A percentile compares a stretch with the other conserved stretches of the same genome.
Conservation (phyloP, 1,140 invertebrate species). For the Cydia fagiglandana region DNA sequence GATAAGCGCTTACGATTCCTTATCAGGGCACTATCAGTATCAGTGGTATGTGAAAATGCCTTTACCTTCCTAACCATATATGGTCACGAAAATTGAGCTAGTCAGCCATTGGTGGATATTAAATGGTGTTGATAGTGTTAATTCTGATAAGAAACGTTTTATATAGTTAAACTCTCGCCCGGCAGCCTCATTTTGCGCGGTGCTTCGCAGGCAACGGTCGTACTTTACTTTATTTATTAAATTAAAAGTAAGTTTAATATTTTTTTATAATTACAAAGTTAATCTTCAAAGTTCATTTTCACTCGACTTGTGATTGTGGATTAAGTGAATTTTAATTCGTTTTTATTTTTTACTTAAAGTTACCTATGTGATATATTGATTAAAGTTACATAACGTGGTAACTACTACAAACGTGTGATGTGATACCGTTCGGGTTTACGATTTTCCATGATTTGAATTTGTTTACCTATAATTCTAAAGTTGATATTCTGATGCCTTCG, state of each 20-base stretch:
- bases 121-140: conserved; percentile 61
- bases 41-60: conserved; percentile 51
- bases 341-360: background rate
- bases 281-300: background rate
- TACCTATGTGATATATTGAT: background rate
- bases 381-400: background rate
- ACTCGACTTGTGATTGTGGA: background rate
- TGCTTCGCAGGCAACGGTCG: conserved; percentile 61
- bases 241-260: conserved; percentile 67
- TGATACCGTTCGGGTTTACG: background rate
- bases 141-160: conserved; percentile 73
- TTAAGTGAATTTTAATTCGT: background rate
- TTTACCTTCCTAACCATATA: conserved; percentile 68
- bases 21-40: conserved; percentile 56
- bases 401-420: background rate
- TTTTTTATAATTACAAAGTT: conserved; percentile 32
- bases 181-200: conserved; percentile 65
- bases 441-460: background rate
- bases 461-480: too few relatives aligned
- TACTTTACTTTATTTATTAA: conserved; percentile 55
- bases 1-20: conserved; percentile 43
- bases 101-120: conserved; percentile 64
- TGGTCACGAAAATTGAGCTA: conserved; percentile 70
- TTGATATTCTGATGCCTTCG: too few relatives aligned
- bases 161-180: conserved; percentile 68